Conservation (phyloP, 1,140 invertebrate species). For the Limonius californicus region DNA sequence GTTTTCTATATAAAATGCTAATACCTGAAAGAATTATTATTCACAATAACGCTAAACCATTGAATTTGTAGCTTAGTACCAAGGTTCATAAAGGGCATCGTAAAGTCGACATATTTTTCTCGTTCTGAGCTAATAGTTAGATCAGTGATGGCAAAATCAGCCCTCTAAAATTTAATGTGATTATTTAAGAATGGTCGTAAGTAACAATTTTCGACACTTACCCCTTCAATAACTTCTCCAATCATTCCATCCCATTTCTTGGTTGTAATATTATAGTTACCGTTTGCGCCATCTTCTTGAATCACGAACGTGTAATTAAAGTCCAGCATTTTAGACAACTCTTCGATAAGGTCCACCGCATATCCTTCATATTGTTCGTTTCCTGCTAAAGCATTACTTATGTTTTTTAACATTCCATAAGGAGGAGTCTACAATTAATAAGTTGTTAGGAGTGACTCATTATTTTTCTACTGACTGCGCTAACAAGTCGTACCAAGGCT, state of each 20-base stretch:
- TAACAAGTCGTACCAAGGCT: conserved; percentile 62
- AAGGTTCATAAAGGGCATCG: conserved; percentile 85
- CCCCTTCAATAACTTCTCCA: conserved; percentile 70
- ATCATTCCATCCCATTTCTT: conserved; percentile 88
- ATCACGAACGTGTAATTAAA: conserved; percentile 84
- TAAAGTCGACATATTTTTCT: conserved; percentile 87
- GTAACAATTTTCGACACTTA: conserved; percentile 49
- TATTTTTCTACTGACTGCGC: neutral
- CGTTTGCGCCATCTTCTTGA: conserved; percentile 74
- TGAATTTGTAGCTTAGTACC: neutral
- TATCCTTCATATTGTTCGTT: conserved; percentile 83
- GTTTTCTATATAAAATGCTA: conserved; percentile 79
- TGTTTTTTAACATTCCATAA: conserved; percentile 81
- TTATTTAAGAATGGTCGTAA: neutral
- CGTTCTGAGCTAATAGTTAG: conserved; percentile 84
- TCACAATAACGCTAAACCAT: no score
- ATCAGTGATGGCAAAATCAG: conserved; percentile 75
- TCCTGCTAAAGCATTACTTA: conserved; percentile 62
- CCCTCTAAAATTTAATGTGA: conserved; percentile 42
- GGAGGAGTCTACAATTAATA: conserved; percentile 66
- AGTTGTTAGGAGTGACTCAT: no score
- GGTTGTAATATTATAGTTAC: conserved; percentile 55
- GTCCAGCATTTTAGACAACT: conserved; percentile 68
- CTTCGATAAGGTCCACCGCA: conserved; percentile 75
- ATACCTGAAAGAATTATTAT: conserved; percentile 56